Conservation (phyloP, 2,797 vertebrate species). For the Cynopterus sphinx region DNA sequence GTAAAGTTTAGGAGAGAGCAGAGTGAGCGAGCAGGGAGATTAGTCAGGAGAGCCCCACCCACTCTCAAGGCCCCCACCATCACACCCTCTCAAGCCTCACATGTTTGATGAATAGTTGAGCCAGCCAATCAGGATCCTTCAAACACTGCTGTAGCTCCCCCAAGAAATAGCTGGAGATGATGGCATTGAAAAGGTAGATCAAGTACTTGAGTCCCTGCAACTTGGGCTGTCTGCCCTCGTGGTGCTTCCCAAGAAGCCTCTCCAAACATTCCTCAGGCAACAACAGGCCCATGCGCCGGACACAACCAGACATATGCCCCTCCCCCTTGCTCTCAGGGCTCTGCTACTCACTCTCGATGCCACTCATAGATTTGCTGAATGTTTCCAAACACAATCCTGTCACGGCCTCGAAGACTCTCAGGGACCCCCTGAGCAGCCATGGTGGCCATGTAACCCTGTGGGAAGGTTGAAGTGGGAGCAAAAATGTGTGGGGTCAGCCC, state of each 20-base stretch:
- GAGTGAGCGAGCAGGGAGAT: background rate
- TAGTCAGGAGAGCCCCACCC: background rate
- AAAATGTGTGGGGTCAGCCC: too few relatives aligned
- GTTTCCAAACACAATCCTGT: constrained; percentile 87
- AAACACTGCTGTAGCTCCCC: constrained; percentile 82
- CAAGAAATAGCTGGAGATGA: constrained; percentile 83
- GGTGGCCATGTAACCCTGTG: constrained; percentile 85
- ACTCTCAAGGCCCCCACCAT: background rate
- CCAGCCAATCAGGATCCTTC: constrained; percentile 84
- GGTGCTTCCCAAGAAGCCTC: background rate
- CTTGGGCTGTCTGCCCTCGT: background rate
- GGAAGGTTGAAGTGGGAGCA: background rate
- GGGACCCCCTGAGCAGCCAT: constrained; percentile 84
- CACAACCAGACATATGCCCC: background rate
- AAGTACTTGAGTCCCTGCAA: background rate
- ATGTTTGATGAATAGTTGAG: constrained; percentile 86
- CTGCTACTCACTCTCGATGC: constrained; percentile 84
- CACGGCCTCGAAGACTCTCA: constrained; percentile 84
- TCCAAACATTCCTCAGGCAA: background rate
- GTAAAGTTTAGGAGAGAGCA: background rate
- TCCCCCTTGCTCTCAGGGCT: background rate
- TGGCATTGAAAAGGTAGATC: background rate
- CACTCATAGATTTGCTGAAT: constrained; percentile 87
- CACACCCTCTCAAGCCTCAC: constrained; percentile 74
- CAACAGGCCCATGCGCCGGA: background rate